Conservation (phyloP, 2,113 vertebrate genomes). For the Apeltes quadracus region DNA sequence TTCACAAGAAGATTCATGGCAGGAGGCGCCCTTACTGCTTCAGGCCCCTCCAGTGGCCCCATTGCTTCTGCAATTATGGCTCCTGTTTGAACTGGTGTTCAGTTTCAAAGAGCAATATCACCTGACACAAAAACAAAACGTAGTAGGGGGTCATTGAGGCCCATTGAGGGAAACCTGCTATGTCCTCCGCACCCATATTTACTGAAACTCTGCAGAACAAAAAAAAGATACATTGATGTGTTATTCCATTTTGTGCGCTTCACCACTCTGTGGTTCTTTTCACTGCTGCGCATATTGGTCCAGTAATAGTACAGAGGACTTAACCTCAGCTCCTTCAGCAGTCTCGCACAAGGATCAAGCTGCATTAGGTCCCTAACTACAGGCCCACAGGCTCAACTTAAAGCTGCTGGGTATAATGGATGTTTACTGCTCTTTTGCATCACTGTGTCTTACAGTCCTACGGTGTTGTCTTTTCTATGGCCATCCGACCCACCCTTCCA, state of each 20-base stretch:
- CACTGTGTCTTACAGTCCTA: slow-evolving; percentile 56
- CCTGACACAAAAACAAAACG: slow-evolving; percentile 70
- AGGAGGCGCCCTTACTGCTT: slow-evolving; percentile 44
- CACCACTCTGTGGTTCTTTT: slow-evolving; percentile 27
- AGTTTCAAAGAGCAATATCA: slow-evolving; percentile 75
- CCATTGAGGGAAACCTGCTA: background rate
- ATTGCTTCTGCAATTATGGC: slow-evolving; percentile 55
- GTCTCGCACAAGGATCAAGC: slow-evolving; percentile 51
- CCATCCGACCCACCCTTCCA: slow-evolving; percentile 51
- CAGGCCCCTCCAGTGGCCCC: slow-evolving; percentile 28
- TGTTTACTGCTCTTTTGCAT: slow-evolving; percentile 74
- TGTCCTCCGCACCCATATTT: slow-evolving; percentile 5
- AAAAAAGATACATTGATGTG: background rate
- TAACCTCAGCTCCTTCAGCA: slow-evolving; percentile 46
- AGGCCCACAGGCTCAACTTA: slow-evolving; percentile 44
- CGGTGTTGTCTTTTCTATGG: slow-evolving; percentile 68
- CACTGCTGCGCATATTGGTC: slow-evolving; percentile 48
- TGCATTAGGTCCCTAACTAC: slow-evolving; percentile 47
- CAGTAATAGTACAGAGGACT: slow-evolving; percentile 54
- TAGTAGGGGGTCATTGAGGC: slow-evolving; percentile 31
- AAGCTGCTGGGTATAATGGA: slow-evolving; percentile 58
- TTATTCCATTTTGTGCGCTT: slow-evolving; percentile 33
- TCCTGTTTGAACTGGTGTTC: slow-evolving; percentile 74
- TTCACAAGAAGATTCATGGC: slow-evolving; percentile 58
- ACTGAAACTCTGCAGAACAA: background rate